Conservation (phyloP, 2,888 invertebrate genomes). For the Buathra laborator region DNA sequence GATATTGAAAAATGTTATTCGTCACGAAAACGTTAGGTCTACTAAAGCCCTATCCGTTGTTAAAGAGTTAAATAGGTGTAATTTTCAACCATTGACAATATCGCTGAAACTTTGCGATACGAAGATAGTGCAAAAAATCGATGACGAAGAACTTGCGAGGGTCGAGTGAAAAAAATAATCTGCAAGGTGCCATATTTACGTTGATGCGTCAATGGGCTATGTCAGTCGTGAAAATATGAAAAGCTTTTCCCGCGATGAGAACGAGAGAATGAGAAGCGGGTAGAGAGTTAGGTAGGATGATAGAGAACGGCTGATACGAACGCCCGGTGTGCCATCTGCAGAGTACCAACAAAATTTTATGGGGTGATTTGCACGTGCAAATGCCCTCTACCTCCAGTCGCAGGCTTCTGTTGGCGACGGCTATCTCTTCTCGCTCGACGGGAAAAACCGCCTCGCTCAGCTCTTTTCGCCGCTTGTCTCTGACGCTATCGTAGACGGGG, state of each 20-base stretch:
- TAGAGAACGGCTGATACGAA: conserved; percentile 31
- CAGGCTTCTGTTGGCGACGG: conserved; percentile 13
- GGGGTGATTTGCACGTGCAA: conserved; percentile 69
- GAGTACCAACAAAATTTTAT: conserved; percentile 69
- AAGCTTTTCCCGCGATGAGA: background rate
- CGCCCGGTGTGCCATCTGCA: conserved; percentile 57
- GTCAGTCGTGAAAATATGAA: conserved; percentile 41
- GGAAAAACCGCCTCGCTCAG: conserved; percentile 57
- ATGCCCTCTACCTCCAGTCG: conserved; percentile 49
- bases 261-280: background rate
- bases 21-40: too few species aligned
- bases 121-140: background rate
- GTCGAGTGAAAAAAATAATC: conserved; percentile 15
- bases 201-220: conserved; percentile 38
- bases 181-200: conserved; percentile 45
- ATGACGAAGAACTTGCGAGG: background rate
- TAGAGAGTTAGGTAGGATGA: conserved; percentile 27
- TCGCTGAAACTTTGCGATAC: too few species aligned
- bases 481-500: conserved; percentile 41
- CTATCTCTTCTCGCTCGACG: conserved; percentile 31
- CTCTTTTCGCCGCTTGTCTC: conserved; percentile 29
- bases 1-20: too few species aligned
- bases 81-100: too few species aligned
- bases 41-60: too few species aligned
- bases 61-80: too few species aligned